Evolutionary conservation across 2,797 vertebrate species (phyloP), one percentile per base, ranked within the genome.

Genomic region (Aulostomus chinensis): DNA sequence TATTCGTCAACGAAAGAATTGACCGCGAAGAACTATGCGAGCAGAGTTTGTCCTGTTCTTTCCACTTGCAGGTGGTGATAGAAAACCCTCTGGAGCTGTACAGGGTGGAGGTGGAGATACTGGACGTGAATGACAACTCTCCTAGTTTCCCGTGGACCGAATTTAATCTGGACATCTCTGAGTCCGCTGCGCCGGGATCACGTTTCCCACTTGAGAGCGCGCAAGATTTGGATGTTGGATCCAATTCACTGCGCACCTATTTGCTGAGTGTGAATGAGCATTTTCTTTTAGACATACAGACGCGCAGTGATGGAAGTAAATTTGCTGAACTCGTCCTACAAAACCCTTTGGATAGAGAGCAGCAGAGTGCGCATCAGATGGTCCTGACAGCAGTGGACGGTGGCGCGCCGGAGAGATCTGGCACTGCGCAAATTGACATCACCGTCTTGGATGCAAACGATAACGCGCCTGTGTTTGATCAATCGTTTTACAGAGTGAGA

Each of bases 151-250:
- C 88, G 2, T 89, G 89, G 88, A 87, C 78, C 13, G 88, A 89
- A 58, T 89, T 90, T 22, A 89, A 87, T 30, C 64, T 92, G 76
- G 90, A 92, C 40, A 89, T 92, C n/a, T 89, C 91, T 0, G 95
- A 98, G 81, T 96, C 93, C 0, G 93, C 94, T 0, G 76, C 81
- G 7, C 87, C 92, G 0, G 93, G 92, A 2, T 93, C 95, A 2
- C 92, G 90, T 13, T 98, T 98, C 67, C 94, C 94, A 0, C 77
- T 98, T 9, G 95, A 97, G 88, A 95, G 93, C 10, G 95, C 96
- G 9, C 92, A 93, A 62, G 95, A 98, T 24, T 83, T 91, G 0
- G 96, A 98, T 1, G 86, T 94, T 25, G 95, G 93, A 0, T 69
- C 81, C 60, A 98, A 97, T 65, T 90, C 93, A 0, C 83, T 96